Conservation (phyloP, 2,797 vertebrate species). For the Tragelaphus eurycerus region DNA sequence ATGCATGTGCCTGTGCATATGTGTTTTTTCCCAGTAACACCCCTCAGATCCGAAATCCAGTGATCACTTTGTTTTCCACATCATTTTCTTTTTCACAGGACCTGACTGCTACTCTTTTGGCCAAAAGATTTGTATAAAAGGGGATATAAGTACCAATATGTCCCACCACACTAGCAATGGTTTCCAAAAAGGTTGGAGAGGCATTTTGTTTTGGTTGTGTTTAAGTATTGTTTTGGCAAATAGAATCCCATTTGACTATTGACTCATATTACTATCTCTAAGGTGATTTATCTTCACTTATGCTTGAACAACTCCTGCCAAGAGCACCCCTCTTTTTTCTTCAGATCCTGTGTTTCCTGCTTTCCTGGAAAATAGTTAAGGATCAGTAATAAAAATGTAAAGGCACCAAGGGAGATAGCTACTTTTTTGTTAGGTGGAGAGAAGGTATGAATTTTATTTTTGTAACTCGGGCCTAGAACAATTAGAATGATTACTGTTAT, state of each 20-base stretch:
- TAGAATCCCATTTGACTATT: background rate
- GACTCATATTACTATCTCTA: background rate
- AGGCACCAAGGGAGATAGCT: background rate
- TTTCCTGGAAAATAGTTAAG: background rate
- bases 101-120: background rate
- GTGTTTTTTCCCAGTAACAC: background rate
- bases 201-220: background rate
- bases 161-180: background rate
- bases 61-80: background rate
- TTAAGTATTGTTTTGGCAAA: background rate
- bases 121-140: background rate
- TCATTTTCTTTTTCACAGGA: background rate
- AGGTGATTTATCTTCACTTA: background rate
- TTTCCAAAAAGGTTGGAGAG: background rate
- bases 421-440: background rate
- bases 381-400: background rate
- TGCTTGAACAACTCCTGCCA: background rate
- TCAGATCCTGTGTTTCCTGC: background rate
- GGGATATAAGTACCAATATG: background rate
- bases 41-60: background rate
- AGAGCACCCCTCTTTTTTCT: background rate
- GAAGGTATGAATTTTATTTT: background rate
- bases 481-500: background rate
- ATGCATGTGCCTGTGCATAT: fast-evolving
- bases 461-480: background rate